Conservation (phyloP, 2,888 invertebrate species). For the Nipponacmea schrenckii region DNA sequence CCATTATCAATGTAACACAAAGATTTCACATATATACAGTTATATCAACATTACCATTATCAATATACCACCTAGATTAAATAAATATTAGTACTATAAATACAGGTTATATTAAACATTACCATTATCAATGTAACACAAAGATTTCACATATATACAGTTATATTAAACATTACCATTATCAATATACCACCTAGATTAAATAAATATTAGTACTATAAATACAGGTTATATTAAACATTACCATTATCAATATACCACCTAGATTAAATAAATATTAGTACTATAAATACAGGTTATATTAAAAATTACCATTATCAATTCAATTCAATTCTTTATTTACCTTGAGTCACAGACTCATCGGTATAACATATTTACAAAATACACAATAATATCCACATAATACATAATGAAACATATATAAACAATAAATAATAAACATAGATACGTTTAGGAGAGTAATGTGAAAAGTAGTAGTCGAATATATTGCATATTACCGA, state of each 20-base stretch:
- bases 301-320: too few species aligned
- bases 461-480: too few species aligned
- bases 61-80: conserved; percentile 52
- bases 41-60: conserved; percentile 52
- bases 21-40: conserved; percentile 38
- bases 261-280: not conserved
- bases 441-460: too few species aligned
- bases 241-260: conserved; percentile 11
- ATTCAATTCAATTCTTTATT: too few species aligned
- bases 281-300: not conserved
- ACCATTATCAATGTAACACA: conserved; percentile 9
- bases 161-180: not conserved
- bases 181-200: conserved; percentile 7
- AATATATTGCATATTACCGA: too few species aligned
- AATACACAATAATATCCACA: too few species aligned
- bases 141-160: not conserved
- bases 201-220: too few species aligned
- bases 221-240: not conserved
- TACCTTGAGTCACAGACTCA: too few species aligned
- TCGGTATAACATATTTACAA: too few species aligned
- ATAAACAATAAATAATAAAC: too few species aligned
- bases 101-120: conserved; percentile 52
- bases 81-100: too few species aligned
- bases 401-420: too few species aligned
- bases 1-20: conserved; percentile 61